Conservation (phyloP, 2,888 invertebrate species). For the Xanthorhoe spadicearia region DNA sequence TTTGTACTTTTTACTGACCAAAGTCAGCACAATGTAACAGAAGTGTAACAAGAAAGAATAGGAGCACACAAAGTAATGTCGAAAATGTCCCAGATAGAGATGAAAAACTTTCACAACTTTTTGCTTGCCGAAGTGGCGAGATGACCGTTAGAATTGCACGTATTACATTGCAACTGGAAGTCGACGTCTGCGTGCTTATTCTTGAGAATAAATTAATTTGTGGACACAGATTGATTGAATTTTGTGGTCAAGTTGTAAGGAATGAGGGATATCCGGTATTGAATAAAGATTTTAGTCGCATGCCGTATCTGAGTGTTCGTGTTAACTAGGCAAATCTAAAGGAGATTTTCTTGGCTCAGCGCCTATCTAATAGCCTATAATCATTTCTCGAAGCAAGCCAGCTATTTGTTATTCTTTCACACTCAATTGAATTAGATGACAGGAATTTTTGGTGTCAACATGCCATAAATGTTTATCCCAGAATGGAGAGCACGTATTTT, state of each 20-base stretch:
- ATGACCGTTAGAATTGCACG: conserved; percentile 23
- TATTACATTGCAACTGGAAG: conserved; percentile 8
- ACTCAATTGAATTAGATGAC: neutral
- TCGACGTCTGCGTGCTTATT: neutral
- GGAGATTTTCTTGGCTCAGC: too few relatives aligned
- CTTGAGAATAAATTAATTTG: neutral
- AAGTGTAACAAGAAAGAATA: neutral
- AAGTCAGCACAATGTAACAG: neutral
- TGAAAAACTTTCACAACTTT: conserved; percentile 23
- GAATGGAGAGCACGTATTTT: neutral
- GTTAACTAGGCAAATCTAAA: neutral
- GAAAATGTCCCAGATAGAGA: conserved; percentile 21
- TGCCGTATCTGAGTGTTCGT: neutral
- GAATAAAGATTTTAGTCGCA: neutral
- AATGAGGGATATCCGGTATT: neutral
- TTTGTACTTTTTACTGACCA: neutral
- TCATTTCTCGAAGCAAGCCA: too few relatives aligned
- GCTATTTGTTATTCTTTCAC: neutral
- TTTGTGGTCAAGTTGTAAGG: neutral
- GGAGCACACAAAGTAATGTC: neutral
- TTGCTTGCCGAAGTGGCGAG: conserved; percentile 6
- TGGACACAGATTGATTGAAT: neutral
- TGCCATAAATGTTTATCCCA: neutral
- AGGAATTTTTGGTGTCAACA: neutral
- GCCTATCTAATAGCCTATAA: too few relatives aligned